These are phyloP conservation scores for Acanthaster planci DNA, from an alignment of 35 echinoderm and acorn worm species.

Conservation along the genomic window DNA sequence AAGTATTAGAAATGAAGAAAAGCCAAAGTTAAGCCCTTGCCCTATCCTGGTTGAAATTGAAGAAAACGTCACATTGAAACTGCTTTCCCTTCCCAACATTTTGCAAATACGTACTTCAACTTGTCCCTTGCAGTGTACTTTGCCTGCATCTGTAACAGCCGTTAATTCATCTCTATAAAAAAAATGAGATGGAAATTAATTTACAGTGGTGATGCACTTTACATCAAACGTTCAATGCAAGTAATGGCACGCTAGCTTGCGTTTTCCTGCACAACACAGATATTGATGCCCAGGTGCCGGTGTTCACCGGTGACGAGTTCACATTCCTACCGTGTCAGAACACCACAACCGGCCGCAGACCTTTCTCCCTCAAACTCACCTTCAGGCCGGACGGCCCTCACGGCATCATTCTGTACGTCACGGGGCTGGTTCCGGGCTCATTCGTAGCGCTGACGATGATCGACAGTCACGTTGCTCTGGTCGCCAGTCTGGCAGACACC, in stretches of 20 bases:
- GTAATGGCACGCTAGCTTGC: too few species aligned
- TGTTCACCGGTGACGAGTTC: constrained; percentile 48
- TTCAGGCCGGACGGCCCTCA: background rate
- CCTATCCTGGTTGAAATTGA: too few species aligned
- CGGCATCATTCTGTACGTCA: constrained; percentile 40
- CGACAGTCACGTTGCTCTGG: background rate
- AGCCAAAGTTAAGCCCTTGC: too few species aligned
- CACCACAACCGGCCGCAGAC: background rate
- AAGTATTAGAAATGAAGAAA: too few species aligned
- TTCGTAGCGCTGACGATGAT: constrained; percentile 37
- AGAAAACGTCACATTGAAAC: too few species aligned
- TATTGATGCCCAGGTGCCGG: constrained; percentile 38
- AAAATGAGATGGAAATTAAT: too few species aligned
- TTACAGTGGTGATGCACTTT: too few species aligned
- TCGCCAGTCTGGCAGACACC: constrained; percentile 5
- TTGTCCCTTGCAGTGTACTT: background rate
- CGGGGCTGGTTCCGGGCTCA: constrained; percentile 38
- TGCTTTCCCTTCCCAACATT: background rate
- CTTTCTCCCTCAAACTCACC: constrained; percentile 27
- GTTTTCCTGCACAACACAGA: too few species aligned
- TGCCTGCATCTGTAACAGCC: too few species aligned
- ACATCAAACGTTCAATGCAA: too few species aligned
- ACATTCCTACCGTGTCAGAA: constrained; percentile 9
- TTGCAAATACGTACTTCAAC: background rate
- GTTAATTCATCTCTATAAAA: too few species aligned